Conservation (phyloP, 92 coral and sea anemone genomes). For the Desmophyllum pertusum region DNA sequence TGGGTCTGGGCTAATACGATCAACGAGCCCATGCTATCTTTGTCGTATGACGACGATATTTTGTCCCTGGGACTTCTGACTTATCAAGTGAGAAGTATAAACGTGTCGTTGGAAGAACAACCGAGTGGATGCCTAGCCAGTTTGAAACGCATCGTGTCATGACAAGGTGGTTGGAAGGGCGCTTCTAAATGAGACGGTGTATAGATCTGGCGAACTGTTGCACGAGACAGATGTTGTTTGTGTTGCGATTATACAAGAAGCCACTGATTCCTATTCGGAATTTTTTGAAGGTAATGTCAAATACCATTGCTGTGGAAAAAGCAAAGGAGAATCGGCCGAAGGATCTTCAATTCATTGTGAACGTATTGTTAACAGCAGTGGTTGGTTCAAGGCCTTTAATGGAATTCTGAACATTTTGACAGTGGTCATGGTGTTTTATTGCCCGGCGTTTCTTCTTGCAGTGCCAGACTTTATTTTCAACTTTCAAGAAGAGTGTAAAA, state of each 20-base stretch:
- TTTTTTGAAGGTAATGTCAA: no score
- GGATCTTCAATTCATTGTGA: neutral
- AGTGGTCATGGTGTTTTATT: neutral
- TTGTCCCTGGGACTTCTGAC: constrained; percentile 11
- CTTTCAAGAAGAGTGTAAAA: constrained; percentile 9
- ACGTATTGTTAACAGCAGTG: neutral
- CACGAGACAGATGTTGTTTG: neutral
- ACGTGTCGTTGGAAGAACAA: neutral
- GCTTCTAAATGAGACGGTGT: neutral
- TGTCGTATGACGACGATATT: neutral
- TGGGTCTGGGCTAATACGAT: constrained; percentile 8
- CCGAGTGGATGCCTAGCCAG: constrained; percentile 2
- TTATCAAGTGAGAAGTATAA: constrained; percentile 1
- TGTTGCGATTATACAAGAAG: neutral
- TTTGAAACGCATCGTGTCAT: constrained; percentile 12
- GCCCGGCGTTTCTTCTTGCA: constrained; percentile 5
- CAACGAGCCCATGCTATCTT: constrained; percentile 12
- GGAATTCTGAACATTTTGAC: neutral
- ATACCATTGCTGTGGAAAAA: constrained; percentile 3
- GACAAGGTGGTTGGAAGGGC: neutral
- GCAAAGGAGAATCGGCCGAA: neutral
- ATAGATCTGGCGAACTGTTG: neutral
- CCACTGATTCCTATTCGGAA: neutral
- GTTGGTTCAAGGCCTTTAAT: neutral
- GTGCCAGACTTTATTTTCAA: constrained; percentile 4